A percentile compares a stretch with the other conserved stretches of the same genome.
Evolutionary conservation across 1,140 invertebrate genomes (phyloP).

Genomic region (Aphaenogaster rudis): DNA sequence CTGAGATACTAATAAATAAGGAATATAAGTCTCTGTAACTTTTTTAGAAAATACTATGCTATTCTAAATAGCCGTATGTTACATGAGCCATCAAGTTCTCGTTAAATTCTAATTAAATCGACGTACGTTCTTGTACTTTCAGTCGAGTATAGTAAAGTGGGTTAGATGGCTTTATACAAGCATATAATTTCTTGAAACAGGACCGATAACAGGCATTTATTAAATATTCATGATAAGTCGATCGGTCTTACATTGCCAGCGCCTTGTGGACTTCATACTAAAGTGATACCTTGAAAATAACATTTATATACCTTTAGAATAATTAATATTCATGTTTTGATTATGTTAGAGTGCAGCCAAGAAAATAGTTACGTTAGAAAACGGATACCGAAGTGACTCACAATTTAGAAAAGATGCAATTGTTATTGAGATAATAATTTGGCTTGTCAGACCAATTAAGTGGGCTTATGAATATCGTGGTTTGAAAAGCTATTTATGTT

Average conservation of each 20-base stretch:
- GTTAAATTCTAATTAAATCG: slow-evolving; percentile 41
- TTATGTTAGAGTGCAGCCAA: not conserved
- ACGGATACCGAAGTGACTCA: too few relatives aligned
- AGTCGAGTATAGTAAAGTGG: slow-evolving; percentile 37
- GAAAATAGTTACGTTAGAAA: not conserved
- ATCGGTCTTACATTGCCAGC: slow-evolving; percentile 26
- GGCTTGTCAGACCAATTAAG: not conserved
- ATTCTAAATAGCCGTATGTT: not conserved
- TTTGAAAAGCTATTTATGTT: not conserved
- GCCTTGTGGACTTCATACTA: not conserved
- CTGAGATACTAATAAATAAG: not conserved
- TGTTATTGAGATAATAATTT: not conserved
- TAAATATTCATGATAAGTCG: slow-evolving; percentile 63
- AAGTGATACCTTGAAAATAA: slow-evolving; percentile 47
- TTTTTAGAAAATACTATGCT: not conserved
- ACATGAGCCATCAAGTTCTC: slow-evolving; percentile 36
- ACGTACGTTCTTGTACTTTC: slow-evolving; percentile 28
- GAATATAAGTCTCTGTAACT: too few relatives aligned
- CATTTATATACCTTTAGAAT: slow-evolving; percentile 4
- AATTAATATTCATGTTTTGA: slow-evolving; percentile 46
- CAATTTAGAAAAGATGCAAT: not conserved
- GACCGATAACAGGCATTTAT: slow-evolving; percentile 40
- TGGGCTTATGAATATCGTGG: not conserved
- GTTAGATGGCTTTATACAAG: slow-evolving; percentile 58
- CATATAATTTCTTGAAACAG: slow-evolving; percentile 54